These are phyloP conservation scores for Ameiurus melas DNA, from an alignment of 2,113 vertebrate species.

Conservation along the genomic window DNA sequence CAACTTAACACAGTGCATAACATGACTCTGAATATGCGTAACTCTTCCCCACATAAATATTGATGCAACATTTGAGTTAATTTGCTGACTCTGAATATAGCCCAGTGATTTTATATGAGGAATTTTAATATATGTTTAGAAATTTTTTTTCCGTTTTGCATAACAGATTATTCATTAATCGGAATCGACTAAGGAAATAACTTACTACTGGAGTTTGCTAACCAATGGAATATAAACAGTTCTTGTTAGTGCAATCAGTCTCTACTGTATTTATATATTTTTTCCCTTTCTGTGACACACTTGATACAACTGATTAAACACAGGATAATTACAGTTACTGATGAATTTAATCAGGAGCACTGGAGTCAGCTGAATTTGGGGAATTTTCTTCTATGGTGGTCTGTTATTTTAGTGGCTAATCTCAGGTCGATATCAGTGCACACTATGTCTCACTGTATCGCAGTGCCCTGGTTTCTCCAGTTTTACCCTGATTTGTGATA, in stretches of 20 bases:
- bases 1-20: neutral
- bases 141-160: neutral
- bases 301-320: slow-evolving; percentile 6
- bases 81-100: neutral
- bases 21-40: neutral
- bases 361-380: neutral
- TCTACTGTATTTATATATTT: neutral
- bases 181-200: neutral
- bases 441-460: neutral
- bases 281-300: neutral
- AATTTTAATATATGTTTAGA: neutral
- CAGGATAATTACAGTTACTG: slow-evolving; percentile 7
- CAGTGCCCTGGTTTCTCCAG: neutral
- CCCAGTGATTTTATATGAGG: neutral
- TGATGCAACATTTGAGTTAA: neutral
- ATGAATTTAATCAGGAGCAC: slow-evolving; percentile 1
- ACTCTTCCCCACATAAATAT: neutral
- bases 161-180: neutral
- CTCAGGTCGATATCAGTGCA: slow-evolving; percentile 31
- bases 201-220: neutral
- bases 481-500: neutral
- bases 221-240: neutral
- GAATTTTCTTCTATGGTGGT: neutral
- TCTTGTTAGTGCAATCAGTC: neutral
- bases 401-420: slow-evolving; percentile 6